These are phyloP conservation scores for Heterotis niloticus DNA, from an alignment of 2,113 vertebrate species.

Conservation along the genomic window DNA sequence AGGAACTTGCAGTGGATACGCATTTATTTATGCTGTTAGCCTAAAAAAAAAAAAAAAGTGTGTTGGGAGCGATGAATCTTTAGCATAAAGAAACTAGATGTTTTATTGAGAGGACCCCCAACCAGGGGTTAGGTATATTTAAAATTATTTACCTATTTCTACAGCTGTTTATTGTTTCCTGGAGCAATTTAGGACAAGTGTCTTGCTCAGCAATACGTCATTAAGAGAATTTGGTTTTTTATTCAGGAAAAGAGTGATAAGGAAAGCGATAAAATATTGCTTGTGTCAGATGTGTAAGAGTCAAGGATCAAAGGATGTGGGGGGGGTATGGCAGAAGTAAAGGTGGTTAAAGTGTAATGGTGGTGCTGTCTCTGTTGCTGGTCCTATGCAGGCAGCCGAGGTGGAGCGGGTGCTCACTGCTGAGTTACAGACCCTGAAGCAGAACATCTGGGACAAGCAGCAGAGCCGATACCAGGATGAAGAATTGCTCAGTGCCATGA, in stretches of 20 bases:
- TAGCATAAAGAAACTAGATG: too few relatives aligned
- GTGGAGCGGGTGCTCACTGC: conserved; percentile 56
- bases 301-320: not conserved
- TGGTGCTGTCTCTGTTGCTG: not conserved
- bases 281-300: not conserved
- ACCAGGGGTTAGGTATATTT: too few relatives aligned
- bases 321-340: not conserved
- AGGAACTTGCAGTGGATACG: too few relatives aligned
- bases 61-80: too few relatives aligned
- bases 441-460: conserved; percentile 54
- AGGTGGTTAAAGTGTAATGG: not conserved
- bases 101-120: too few relatives aligned
- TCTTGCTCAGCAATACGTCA: too few relatives aligned
- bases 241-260: not conserved
- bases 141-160: too few relatives aligned
- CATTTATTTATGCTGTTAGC: too few relatives aligned
- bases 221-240: too few relatives aligned
- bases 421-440: conserved; percentile 61
- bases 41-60: too few relatives aligned
- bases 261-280: not conserved
- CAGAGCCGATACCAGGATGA: conserved; percentile 53
- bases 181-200: too few relatives aligned
- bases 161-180: too few relatives aligned
- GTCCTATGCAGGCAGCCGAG: conserved; percentile 54
- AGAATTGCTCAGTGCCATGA: conserved; percentile 63